Evolutionary conservation across 2,888 invertebrate species (phyloP).

Genomic region (Calameuta idolon): DNA sequence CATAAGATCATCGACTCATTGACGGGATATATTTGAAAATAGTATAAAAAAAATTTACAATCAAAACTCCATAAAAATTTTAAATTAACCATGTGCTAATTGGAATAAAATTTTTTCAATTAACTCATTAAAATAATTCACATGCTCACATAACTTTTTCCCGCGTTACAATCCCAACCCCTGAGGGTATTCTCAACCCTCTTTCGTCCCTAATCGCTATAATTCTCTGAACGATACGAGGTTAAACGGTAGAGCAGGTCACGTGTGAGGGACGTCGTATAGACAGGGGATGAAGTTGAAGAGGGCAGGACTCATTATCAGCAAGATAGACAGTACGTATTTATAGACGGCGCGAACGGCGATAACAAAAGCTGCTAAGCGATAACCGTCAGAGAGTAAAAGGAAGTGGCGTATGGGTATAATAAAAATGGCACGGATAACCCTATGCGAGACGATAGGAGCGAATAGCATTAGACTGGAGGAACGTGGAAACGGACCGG

Average conservation of each 20-base stretch:
- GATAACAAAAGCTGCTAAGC: background rate
- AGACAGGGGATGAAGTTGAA: background rate
- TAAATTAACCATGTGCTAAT: too few species aligned
- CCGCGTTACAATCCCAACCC: background rate
- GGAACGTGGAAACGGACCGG: background rate
- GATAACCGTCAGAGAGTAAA: background rate
- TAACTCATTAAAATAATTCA: background rate
- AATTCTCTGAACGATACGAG: background rate
- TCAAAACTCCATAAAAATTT: too few species aligned
- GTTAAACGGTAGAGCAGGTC: background rate
- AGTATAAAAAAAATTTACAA: too few species aligned
- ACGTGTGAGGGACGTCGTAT: background rate
- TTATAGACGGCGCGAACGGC: background rate
- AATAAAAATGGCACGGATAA: background rate
- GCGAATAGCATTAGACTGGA: background rate
- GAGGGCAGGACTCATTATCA: background rate
- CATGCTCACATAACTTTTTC: background rate
- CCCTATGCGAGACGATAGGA: background rate
- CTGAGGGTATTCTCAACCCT: background rate
- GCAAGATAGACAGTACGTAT: background rate
- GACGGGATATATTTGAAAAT: too few species aligned
- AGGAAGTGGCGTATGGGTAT: background rate
- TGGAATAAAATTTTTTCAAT: background rate
- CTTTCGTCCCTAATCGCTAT: background rate
- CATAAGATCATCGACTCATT: background rate